phyloP scores from a whole-genome alignment of 2,113 vertebrate genomes.

The Aptenodytes patagonicus region DNA sequence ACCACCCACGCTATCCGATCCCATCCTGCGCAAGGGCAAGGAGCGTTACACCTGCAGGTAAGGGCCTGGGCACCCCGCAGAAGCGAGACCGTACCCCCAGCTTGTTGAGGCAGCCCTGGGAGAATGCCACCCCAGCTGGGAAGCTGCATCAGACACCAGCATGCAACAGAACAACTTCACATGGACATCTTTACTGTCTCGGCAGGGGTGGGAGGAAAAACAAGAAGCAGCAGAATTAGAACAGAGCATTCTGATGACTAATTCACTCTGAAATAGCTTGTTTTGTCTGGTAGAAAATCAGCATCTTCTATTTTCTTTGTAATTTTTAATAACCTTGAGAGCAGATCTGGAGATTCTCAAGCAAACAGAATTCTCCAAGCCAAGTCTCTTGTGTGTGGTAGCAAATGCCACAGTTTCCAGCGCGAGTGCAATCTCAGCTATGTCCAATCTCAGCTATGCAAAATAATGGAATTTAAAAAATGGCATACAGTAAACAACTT shows the following conservation, averaged over 20 bases:
- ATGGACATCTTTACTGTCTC: rapidly evolving
- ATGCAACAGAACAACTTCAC: rapidly evolving
- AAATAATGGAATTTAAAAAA: background rate
- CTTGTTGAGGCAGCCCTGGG: background rate
- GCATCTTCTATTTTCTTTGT: conserved; percentile 56
- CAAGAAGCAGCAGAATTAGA: background rate
- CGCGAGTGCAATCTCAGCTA: background rate
- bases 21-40: conserved; percentile 98
- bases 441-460: background rate
- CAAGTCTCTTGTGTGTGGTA: background rate
- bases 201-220: background rate
- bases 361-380: background rate
- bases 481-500: background rate
- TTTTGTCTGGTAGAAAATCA: conserved; percentile 59
- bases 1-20: conserved; percentile 91
- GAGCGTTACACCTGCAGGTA: conserved; percentile 98
- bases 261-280: conserved; percentile 49
- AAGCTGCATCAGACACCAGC: rapidly evolving
- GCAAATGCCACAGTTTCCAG: rapidly evolving
- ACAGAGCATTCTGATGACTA: conserved; percentile 31
- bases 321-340: conserved; percentile 33
- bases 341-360: conserved; percentile 57
- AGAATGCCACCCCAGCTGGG: rapidly evolving
- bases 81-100: rapidly evolving
- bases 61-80: background rate